Evolutionary conservation across 2,888 invertebrate genomes (phyloP), one percentile per base, ranked within the genome.

Genomic region (Oscheius onirici): DNA sequence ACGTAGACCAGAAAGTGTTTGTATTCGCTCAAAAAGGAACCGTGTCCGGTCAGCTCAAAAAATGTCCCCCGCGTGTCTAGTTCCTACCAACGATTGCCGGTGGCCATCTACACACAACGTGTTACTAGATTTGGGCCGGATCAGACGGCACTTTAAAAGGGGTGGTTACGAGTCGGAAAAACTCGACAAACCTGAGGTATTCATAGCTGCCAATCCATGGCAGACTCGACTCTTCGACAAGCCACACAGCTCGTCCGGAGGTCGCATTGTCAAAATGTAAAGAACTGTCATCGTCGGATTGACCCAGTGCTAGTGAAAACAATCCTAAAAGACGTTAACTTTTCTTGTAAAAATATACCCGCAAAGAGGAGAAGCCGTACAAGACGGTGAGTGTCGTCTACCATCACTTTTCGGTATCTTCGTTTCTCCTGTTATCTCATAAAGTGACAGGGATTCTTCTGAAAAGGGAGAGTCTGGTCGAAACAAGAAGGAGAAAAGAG

Each of bases 141-240:
- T 34, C 34, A 34, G 34, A 34, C 34, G 34, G 34, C 34, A 34
- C 5, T 6, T 3, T 8, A 8, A 34, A 34, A 34, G 8, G 8
- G 34, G 34, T 8, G 34, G n/a, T n/a, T n/a, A n/a, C n/a, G n/a
- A n/a, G n/a, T n/a, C n/a, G n/a, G n/a, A 55, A 55, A 26, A 55
- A 26, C 15, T 26, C 8, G 26, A 63, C 66, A 2, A 40, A 83
- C 83, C 81, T 77, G 49, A 84, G 72, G 75, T 79, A 84, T 54
- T 81, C 75, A 70, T 78, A 84, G 28, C 80, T 81, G n/a, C 84
- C 84, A 49, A 77, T 75, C 84, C 84, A 84, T 34, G 84, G 84
- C 54, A 83, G 68, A 69, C 69, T 74, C 1, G 75, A 74, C 43
- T 78, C 75, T 58, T 82, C 81, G 22, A 82, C 71, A 24, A 78